These are phyloP conservation scores for Melospiza melodia DNA, from an alignment of 2,113 vertebrate genomes.

Conservation along the genomic window DNA sequence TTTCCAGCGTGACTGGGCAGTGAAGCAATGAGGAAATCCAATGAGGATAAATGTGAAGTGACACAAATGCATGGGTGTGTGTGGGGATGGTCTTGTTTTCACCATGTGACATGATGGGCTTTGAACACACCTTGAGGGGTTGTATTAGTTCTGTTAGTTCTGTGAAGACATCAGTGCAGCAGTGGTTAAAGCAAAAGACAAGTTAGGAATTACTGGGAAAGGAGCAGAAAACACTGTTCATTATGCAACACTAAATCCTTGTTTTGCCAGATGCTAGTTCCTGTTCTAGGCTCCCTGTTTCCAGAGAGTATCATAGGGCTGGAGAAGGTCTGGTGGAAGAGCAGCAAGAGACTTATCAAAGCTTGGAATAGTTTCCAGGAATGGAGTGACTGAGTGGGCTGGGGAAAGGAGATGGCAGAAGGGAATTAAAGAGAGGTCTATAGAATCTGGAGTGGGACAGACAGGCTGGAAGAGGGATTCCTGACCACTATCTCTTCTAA, in stretches of 20 bases:
- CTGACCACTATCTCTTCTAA: not conserved
- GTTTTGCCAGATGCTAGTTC: not conserved
- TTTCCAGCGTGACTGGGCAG: not conserved
- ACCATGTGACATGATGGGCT: not conserved
- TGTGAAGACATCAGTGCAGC: not conserved
- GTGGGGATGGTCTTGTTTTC: not conserved
- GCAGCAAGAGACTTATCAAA: not conserved
- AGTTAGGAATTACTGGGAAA: not conserved
- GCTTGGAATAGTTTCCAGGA: not conserved
- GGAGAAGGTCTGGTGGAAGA: not conserved
- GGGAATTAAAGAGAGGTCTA: not conserved
- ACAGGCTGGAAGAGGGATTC: not conserved
- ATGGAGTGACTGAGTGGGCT: not conserved
- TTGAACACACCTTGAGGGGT: not conserved
- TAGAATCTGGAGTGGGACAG: not conserved
- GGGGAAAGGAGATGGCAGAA: not conserved
- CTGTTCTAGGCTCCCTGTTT: not conserved
- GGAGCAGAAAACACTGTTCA: not conserved
- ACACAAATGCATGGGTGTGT: accelerated
- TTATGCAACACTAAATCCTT: not conserved
- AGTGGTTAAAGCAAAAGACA: not conserved
- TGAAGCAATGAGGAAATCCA: not conserved
- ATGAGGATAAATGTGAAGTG: constrained; percentile 16
- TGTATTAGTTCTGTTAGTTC: not conserved
- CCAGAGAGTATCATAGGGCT: not conserved